These are phyloP conservation scores for Melanocharis versteri DNA, from an alignment of 2,113 vertebrate genomes.

Conservation along the genomic window DNA sequence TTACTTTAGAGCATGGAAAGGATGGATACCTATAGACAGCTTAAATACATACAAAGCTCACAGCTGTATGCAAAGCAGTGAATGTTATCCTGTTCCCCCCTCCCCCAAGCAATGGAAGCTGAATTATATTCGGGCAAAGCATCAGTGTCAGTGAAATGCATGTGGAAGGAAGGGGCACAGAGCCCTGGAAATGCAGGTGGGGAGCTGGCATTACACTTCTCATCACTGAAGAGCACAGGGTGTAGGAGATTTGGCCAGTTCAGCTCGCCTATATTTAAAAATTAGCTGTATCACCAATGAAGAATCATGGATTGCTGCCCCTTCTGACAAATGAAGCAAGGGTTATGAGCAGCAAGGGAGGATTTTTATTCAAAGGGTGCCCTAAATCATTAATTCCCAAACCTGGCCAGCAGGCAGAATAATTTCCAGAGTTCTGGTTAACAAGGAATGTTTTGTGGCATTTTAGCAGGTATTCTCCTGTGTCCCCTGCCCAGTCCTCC, in stretches of 20 bases:
- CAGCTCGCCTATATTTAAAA: constrained; percentile 37
- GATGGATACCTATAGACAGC: constrained; percentile 26
- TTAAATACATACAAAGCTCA: constrained; percentile 29
- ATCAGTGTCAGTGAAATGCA: neutral
- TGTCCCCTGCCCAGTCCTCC: neutral
- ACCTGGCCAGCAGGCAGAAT: constrained; percentile 72
- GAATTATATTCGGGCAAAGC: constrained; percentile 37
- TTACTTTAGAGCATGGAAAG: neutral
- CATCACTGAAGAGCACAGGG: neutral
- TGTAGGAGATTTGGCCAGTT: neutral
- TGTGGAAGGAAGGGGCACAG: neutral
- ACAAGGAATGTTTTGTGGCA: constrained; percentile 65
- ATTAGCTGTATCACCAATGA: neutral
- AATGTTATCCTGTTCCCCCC: neutral
- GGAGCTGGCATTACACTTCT: neutral
- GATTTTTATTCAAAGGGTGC: neutral
- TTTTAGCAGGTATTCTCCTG: neutral
- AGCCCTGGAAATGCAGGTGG: neutral
- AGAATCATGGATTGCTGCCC: neutral
- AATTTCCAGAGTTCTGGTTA: constrained; percentile 43
- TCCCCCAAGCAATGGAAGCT: constrained; percentile 26
- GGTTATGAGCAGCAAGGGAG: neutral
- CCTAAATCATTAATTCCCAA: constrained; percentile 43
- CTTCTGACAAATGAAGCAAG: neutral
- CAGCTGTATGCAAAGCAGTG: constrained; percentile 21